These are phyloP conservation scores for Coregonus sp. DNA, from an alignment of 2,797 vertebrate species.

Conservation along the genomic window DNA sequence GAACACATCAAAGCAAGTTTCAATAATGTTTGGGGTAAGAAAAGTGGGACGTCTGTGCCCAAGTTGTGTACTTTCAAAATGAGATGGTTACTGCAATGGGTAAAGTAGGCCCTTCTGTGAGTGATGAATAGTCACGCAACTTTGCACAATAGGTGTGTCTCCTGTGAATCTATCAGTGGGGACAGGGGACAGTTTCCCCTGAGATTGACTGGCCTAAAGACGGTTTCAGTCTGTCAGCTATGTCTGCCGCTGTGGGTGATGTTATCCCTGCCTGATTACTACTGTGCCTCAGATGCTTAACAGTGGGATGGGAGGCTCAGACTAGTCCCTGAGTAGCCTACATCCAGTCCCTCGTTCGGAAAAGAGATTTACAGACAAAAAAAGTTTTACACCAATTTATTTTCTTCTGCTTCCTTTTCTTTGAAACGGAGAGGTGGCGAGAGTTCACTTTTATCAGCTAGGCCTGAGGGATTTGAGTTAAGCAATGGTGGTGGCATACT, in stretches of 20 bases:
- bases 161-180: neutral
- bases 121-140: slow-evolving; percentile 20
- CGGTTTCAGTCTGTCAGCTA: slow-evolving; percentile 16
- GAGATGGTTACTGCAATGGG: slow-evolving; percentile 14
- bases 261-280: neutral
- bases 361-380: slow-evolving; percentile 14
- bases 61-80: slow-evolving; percentile 35
- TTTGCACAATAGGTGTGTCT: neutral
- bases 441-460: slow-evolving; percentile 39
- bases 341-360: slow-evolving; percentile 17
- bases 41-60: slow-evolving; percentile 17
- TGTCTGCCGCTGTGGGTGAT: neutral
- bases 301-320: slow-evolving; percentile 9
- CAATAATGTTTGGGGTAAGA: slow-evolving; percentile 51
- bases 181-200: slow-evolving; percentile 10
- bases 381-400: slow-evolving; percentile 11
- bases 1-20: slow-evolving; percentile 60
- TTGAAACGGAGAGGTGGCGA: slow-evolving; percentile 31
- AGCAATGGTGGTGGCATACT: neutral
- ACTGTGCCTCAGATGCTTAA: neutral
- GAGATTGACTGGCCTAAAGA: slow-evolving; percentile 27
- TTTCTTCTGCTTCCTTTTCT: neutral
- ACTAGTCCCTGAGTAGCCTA: slow-evolving; percentile 22
- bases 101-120: neutral
- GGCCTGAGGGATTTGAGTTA: slow-evolving; percentile 19